Base-by-base conservation (phyloP, 2,113 vertebrate species). In the Hippopotamus amphibius region DNA sequence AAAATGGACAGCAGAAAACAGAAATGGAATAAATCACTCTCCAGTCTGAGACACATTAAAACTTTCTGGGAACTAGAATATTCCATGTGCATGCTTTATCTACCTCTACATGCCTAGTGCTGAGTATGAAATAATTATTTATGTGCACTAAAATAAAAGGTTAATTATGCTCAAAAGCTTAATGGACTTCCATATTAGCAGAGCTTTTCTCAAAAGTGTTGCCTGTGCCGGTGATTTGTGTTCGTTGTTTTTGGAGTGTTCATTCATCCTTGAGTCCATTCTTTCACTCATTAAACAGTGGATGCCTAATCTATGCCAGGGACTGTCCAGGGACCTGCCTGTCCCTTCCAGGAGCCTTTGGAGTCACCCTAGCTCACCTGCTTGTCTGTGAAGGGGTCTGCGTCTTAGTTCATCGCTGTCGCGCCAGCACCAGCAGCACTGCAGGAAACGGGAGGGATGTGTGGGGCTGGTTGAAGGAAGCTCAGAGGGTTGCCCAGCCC, bases 111-210 rank as follows among this genome's bases (percentile, higher is more conserved):
- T 85, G 26, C 12, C 63, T 96, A 65, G 24, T 76, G 82, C 21
- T 59, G 41, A 82, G 22, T 28, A 50, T 63, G 77, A 91, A 96
- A 87, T 68, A 95, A 94, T 93, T 96, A 94, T 74, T 71, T 93
- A 91, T 53, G 55, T 77, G 43, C 21, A 68, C 68, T 93, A 72
- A 95, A 95, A 95, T 93, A 66, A 92, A 89, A 95, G 43, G 89
- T 88, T 96, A 95, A 93, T 95, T 96, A 88, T 93, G 74, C 46
- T 96, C 65, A 90, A 69, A 95, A 89, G 43, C 37, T 88, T 83
- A 87, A 90, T 96, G 93, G 79, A 76, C 72, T 96, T 94, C 86
- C 5, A 71, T 57, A 50, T 82, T 63, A 95, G n/a, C 26, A 90
- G 71, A 26, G 10, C 71, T 69, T 85, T 96, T 80, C 95, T 81